Evolutionary conservation across 2,888 invertebrate genomes (phyloP).

Genomic region (Cheilosia variabilis): DNA sequence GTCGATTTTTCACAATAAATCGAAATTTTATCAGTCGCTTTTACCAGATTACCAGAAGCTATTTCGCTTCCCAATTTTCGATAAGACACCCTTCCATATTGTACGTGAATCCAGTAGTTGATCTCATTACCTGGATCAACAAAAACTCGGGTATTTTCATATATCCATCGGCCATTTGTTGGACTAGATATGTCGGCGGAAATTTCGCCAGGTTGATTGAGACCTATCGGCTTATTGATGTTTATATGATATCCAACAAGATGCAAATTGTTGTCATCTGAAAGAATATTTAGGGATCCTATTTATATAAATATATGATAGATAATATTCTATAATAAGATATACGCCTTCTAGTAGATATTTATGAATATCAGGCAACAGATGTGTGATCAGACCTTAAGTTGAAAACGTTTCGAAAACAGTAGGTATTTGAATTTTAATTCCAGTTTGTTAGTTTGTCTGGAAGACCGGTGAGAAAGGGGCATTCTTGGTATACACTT

Average conservation of each 20-base stretch:
- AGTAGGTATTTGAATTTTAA: too few relatives aligned
- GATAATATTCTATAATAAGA: too few relatives aligned
- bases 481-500: too few relatives aligned
- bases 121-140: constrained; percentile 86
- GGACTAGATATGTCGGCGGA: constrained; percentile 84
- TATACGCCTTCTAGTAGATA: too few relatives aligned
- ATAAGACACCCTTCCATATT: constrained; percentile 19
- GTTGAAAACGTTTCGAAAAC: too few relatives aligned
- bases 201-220: constrained; percentile 85
- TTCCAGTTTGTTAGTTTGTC: too few relatives aligned
- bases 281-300: background rate
- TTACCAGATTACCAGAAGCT: background rate
- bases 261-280: constrained; percentile 81
- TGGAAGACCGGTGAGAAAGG: too few relatives aligned
- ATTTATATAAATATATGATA: too few relatives aligned
- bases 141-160: constrained; percentile 83
- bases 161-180: constrained; percentile 85
- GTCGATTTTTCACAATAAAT: constrained; percentile 24
- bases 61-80: constrained; percentile 31
- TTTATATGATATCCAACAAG: constrained; percentile 88
- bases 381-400: too few relatives aligned
- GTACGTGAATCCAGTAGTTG: constrained; percentile 86
- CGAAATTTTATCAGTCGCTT: background rate
- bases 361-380: too few relatives aligned
- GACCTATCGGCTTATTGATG: constrained; percentile 85